These are phyloP conservation scores for Drosophila virilis DNA, from an alignment of 1,140 invertebrate species.

Conservation along the genomic window DNA sequence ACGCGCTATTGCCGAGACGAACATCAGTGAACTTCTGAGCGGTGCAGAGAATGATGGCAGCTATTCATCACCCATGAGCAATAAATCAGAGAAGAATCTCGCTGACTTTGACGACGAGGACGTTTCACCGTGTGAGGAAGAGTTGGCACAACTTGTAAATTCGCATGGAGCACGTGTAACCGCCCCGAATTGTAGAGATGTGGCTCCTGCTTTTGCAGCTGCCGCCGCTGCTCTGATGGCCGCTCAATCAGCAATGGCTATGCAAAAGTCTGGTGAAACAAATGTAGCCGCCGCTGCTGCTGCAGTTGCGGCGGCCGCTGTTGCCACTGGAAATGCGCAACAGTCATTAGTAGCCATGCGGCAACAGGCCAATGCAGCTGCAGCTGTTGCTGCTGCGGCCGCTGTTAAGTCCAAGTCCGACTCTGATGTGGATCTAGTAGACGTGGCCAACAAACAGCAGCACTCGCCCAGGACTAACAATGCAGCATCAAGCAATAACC, in stretches of 20 bases:
- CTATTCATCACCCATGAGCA: constrained; percentile 94
- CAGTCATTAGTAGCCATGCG: constrained; percentile 67
- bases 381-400: constrained; percentile 61
- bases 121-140: constrained; percentile 94
- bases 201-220: constrained; percentile 76
- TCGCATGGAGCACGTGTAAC: constrained; percentile 54
- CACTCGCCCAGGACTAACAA: constrained; percentile 52
- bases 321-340: constrained; percentile 73
- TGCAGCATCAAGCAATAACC: constrained; percentile 46
- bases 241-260: constrained; percentile 77
- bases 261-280: constrained; percentile 74
- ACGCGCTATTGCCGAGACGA: constrained; percentile 82
- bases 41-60: constrained; percentile 89
- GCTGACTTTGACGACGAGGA: constrained; percentile 97
- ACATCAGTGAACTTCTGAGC: constrained; percentile 87
- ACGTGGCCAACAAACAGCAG: constrained; percentile 68
- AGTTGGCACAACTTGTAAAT: constrained; percentile 86
- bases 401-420: constrained; percentile 66
- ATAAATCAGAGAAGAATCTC: constrained; percentile 97
- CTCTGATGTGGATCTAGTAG: constrained; percentile 61
- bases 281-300: constrained; percentile 72
- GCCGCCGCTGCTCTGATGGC: constrained; percentile 77
- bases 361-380: constrained; percentile 68
- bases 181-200: constrained; percentile 59
- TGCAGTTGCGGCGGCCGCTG: constrained; percentile 70